phyloP scores from a whole-genome alignment of 2,888 invertebrate species.

The Eilema depressum region DNA sequence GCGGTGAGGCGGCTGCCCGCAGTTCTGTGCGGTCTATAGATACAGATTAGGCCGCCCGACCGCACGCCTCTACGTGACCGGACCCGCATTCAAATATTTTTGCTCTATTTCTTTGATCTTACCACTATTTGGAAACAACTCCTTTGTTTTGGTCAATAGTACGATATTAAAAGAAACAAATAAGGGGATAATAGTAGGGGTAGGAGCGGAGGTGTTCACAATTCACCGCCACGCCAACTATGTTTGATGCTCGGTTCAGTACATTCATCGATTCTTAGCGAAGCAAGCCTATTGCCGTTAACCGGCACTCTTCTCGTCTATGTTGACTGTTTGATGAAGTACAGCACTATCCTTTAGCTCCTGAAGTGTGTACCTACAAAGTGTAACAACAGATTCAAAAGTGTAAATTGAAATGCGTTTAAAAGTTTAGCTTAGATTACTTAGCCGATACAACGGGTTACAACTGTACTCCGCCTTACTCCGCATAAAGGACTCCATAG shows the following conservation, averaged over 20 bases:
- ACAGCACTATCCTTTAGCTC: too few species aligned
- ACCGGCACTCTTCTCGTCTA: too few species aligned
- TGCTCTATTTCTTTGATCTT: conserved; percentile 51
- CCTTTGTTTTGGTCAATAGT: conserved; percentile 27
- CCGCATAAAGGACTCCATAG: neutral
- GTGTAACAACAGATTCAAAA: too few species aligned
- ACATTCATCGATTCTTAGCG: too few species aligned
- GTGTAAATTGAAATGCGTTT: too few species aligned
- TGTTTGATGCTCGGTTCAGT: neutral
- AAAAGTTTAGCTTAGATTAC: too few species aligned
- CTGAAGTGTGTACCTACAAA: too few species aligned
- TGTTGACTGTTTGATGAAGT: too few species aligned
- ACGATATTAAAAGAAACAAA: conserved; percentile 20
- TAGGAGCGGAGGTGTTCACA: neutral
- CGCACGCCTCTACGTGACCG: conserved; percentile 64
- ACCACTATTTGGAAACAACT: conserved; percentile 36
- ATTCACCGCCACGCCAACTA: neutral
- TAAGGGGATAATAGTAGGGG: neutral
- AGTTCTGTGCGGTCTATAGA: conserved; percentile 47
- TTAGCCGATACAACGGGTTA: too few species aligned
- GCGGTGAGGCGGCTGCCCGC: conserved; percentile 21
- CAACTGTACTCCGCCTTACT: too few species aligned
- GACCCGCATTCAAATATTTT: conserved; percentile 52
- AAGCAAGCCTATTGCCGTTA: too few species aligned
- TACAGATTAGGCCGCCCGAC: conserved; percentile 61